Evolutionary conservation across 2,113 vertebrate genomes (phyloP), one percentile per base, ranked within the genome.

Genomic region (Poecilia latipinna): DNA sequence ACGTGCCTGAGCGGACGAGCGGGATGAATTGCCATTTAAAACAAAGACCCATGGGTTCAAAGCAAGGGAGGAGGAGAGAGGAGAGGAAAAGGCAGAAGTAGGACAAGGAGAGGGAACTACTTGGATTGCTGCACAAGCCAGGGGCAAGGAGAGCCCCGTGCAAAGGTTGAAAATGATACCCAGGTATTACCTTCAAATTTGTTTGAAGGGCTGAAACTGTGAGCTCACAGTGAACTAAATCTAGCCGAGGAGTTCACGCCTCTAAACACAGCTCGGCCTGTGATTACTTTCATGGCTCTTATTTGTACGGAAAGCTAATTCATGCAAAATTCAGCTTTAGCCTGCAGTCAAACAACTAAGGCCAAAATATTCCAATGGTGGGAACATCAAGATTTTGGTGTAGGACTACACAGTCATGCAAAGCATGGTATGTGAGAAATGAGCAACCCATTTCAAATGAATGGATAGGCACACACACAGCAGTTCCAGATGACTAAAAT

Each of bases 1-100:
- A 94, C 89, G 89, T 87, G 90, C 83, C 88, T 75, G 91, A 90
- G 90, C 83, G 68, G 87, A 82, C 81, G 86, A 86, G 82, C 78
- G 78, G 90, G 89, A 93, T 91, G 86, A 91, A 92, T 91, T 91
- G 91, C 89, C 92, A 88, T 93, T 94, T 93, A 90, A 93, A 92
- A 92, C 92, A 90, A 91, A 92, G 91, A 87, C 85, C 86, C 81
- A 74, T 90, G 88, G 85, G 82, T 89, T 86, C 91, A 76, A 85
- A 83, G 88, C 65, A 37, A 81, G 60, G 71, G 79, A 70, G 66
- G 78, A 26, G 75, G 83, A 78, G 81, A 67, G 61, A 72, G 33
- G 77, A 57, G 22, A 57, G 51, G 24, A 24, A 17, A 57, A 57
- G 82, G 75, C 57, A 74, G 89, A 89, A 86, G 84, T 88, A 86